phyloP scores from a whole-genome alignment of 2,797 vertebrate species.

The Phrynocephalus vlangalii region DNA sequence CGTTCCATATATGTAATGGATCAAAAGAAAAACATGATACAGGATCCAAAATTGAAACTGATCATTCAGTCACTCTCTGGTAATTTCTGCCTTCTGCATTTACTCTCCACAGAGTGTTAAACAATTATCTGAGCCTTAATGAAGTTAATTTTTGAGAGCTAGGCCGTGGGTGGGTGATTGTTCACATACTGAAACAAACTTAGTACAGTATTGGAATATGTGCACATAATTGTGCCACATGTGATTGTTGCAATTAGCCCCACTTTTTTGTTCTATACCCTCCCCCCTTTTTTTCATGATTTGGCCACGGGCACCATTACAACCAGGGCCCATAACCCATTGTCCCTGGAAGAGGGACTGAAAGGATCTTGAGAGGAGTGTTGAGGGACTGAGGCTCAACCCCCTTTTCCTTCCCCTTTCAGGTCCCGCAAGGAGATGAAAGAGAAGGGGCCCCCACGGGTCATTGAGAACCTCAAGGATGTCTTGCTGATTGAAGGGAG shows the following conservation, averaged over 20 bases:
- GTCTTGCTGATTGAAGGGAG: constrained; percentile 77
- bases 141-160: not conserved
- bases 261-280: not conserved
- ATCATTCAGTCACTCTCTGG: not conserved
- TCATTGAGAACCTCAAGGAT: constrained; percentile 78
- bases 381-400: not conserved
- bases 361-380: not conserved
- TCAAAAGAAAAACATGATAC: not conserved
- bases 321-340: not conserved
- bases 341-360: not conserved
- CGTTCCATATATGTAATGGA: not conserved
- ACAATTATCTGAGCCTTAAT: not conserved
- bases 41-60: not conserved
- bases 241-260: not conserved
- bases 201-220: not conserved
- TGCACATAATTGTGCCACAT: not conserved
- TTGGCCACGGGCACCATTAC: not conserved
- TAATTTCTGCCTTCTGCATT: not conserved
- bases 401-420: not conserved
- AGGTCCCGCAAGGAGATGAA: constrained; percentile 76
- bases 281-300: too few species aligned
- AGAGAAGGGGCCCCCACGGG: constrained; percentile 75
- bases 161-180: not conserved
- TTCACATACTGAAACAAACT: too few species aligned
- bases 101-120: not conserved